A percentile compares a stretch with the other conserved stretches of the same genome.
These are phyloP conservation scores for Mnemiopsis leidyi DNA, from an alignment of 37 sponge, comb jelly and placozoan species.

Conservation along the genomic window DNA sequence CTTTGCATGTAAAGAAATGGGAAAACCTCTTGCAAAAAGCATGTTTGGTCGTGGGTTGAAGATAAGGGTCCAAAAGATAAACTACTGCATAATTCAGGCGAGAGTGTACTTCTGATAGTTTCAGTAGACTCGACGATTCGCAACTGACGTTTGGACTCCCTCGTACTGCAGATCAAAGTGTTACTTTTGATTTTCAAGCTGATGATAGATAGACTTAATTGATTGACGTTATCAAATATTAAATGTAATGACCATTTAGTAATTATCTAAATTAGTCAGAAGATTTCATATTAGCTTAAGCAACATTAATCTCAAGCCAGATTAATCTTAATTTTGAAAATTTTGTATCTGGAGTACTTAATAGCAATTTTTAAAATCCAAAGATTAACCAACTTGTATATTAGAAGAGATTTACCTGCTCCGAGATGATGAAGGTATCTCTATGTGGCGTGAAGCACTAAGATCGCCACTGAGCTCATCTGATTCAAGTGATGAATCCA, in stretches of 20 bases:
- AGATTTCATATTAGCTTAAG: too few species aligned
- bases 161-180: neutral
- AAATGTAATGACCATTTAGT: too few species aligned
- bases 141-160: neutral
- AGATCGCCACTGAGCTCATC: neutral
- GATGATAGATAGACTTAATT: too few species aligned
- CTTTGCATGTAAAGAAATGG: neutral
- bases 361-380: neutral
- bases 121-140: conserved; percentile 28
- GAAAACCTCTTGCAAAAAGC: conserved; percentile 20
- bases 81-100: conserved; percentile 1
- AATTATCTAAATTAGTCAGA: neutral
- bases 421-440: conserved; percentile 11
- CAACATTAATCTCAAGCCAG: too few species aligned
- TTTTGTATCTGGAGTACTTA: too few species aligned
- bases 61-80: neutral
- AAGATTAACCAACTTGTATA: neutral
- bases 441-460: neutral
- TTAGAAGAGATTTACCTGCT: neutral
- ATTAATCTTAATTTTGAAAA: too few species aligned
- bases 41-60: conserved; percentile 14
- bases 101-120: conserved; percentile 6
- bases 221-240: too few species aligned
- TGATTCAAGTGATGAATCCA: conserved; percentile 19
- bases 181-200: too few species aligned